Base-by-base conservation (phyloP, 2,113 vertebrate genomes). In the Brachyhypopomus occidentalis region DNA sequence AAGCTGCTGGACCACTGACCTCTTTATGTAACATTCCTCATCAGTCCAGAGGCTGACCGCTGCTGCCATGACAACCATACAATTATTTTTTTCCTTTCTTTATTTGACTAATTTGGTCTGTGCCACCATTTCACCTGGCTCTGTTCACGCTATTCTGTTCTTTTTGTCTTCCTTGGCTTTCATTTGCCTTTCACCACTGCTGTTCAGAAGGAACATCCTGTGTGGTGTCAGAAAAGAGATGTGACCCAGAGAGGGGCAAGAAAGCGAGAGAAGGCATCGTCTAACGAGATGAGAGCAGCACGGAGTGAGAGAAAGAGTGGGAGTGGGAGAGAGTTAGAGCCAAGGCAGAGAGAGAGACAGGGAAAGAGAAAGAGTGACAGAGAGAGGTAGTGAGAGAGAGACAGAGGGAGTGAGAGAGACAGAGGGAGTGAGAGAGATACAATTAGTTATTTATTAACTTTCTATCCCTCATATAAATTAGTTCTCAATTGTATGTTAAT, bases 21-120 rank as follows among this genome's bases (percentile, higher is more conserved):
- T 34, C 64, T 14, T 87, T 89, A 84, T 82, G 77, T 58, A 89
- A 86, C 6, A 71, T 38, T 84, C 79, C 63, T 52, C 52, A 20
- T 41, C 11, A 9, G 30, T 60, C 56, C 66, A 75, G 72, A 58
- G 60, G 27, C 34, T 20, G n/a, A 41, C 66, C 20, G 25, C n/a
- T 9, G 82, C 88, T 86, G 52, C 84, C 87, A 88, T 83, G 81
- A 79, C 67, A 78, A 87, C 82, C 45, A 22, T 63, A 80, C 48
- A 83, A 64, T 58, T 38, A 20, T 62, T 34, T 16, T 38, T 48
- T 22, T 14, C 5, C 6, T 23, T 52, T 52, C 12, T 48, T n/a
- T 14, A 72, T 60, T 71, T 72, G 38, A 58, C 36, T 20, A 27
- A 19, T 16, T 16, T 55, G 3, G 23, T 45, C 41, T 45, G 41